These are phyloP conservation scores for Nebria brevicollis DNA, from an alignment of 2,888 invertebrate genomes.

Conservation along the genomic window DNA sequence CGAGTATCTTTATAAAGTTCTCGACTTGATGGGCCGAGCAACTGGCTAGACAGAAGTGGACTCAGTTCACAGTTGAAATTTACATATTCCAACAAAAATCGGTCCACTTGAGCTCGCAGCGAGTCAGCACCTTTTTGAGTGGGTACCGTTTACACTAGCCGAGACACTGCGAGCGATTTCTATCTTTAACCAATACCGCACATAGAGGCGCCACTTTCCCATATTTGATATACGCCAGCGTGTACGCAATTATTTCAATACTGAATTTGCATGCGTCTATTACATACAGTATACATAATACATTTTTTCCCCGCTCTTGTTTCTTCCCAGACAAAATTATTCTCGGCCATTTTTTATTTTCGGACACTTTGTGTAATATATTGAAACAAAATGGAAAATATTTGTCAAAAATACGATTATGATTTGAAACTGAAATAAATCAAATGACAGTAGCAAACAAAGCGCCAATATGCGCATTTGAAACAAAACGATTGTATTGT, in stretches of 20 bases:
- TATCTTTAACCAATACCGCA: constrained; percentile 22
- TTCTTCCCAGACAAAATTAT: too few species aligned
- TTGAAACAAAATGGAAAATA: neutral
- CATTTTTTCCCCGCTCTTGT: constrained; percentile 18
- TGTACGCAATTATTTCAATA: constrained; percentile 50
- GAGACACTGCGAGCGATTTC: constrained; percentile 24
- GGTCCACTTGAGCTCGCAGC: constrained; percentile 50
- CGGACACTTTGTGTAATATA: too few species aligned
- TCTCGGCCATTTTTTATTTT: too few species aligned
- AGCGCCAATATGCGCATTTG: neutral
- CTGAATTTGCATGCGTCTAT: constrained; percentile 50
- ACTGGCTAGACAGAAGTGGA: constrained; percentile 27
- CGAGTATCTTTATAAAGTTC: constrained; percentile 44
- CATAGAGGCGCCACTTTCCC: neutral
- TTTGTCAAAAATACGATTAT: neutral
- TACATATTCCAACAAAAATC: constrained; percentile 63
- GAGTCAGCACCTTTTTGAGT: constrained; percentile 56
- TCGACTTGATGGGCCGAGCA: constrained; percentile 22
- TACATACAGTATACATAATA: constrained; percentile 43
- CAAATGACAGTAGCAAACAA: neutral
- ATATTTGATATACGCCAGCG: constrained; percentile 48
- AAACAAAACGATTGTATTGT: constrained; percentile 30
- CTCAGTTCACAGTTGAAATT: constrained; percentile 53
- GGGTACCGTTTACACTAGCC: constrained; percentile 53
- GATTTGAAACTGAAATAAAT: neutral